Percentiles rank a stretch among this genome's conserved stretches.
These are phyloP conservation scores for Conus betulinus DNA, from an alignment of 1,140 invertebrate species.

Conservation along the genomic window DNA sequence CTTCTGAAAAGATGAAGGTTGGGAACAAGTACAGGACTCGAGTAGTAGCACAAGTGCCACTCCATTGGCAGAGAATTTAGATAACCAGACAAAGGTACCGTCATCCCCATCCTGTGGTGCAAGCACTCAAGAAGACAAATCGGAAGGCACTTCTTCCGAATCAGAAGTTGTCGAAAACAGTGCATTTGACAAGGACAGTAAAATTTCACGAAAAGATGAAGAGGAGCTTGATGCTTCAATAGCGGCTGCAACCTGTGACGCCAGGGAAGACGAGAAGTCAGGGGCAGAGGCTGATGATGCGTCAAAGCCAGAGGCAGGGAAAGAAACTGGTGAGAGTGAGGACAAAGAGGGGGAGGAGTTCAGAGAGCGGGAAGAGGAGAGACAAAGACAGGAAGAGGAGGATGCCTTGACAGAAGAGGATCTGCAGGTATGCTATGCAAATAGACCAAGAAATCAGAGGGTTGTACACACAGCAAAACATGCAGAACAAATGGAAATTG, in stretches of 20 bases:
- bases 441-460: too few relatives aligned
- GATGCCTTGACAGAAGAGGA: conserved; percentile 59
- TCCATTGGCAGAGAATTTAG: too few relatives aligned
- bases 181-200: not conserved
- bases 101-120: not conserved
- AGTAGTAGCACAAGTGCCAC: not conserved
- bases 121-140: not conserved
- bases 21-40: not conserved
- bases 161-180: not conserved
- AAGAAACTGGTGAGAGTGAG: conserved; percentile 34
- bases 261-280: conserved; percentile 13
- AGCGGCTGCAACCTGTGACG: not conserved
- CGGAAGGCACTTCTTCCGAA: not conserved
- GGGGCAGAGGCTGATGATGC: not conserved
- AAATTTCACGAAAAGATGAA: not conserved
- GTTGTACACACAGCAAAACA: too few relatives aligned
- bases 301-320: not conserved
- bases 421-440: conserved; percentile 45
- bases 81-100: too few relatives aligned
- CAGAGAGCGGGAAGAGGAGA: conserved; percentile 49
- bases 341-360: conserved; percentile 56
- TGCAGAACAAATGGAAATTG: not conserved
- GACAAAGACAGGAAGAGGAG: conserved; percentile 52
- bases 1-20: not conserved
- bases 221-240: not conserved